Conservation (phyloP, 2,113 vertebrate genomes). For the Pelobates fuscus region DNA sequence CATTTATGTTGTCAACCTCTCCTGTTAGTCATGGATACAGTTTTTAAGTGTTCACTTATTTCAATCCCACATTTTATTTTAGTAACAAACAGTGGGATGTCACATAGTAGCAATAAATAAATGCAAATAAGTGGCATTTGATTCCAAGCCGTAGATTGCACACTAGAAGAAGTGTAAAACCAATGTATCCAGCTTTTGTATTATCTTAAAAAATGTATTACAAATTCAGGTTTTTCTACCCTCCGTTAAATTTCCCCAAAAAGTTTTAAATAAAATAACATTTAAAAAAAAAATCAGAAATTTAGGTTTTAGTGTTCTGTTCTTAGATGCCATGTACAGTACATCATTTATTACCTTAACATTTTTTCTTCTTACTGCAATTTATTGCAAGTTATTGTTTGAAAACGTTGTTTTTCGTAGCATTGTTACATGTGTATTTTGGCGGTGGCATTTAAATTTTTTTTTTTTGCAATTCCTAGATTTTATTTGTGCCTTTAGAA, state of each 20-base stretch:
- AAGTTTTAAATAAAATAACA: background rate
- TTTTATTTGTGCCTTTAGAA: background rate
- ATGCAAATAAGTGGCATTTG: background rate
- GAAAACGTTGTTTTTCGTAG: constrained; percentile 13
- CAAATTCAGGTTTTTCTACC: background rate
- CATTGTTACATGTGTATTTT: constrained; percentile 39
- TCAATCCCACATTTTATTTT: background rate
- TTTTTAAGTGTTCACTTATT: background rate
- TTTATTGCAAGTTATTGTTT: constrained; percentile 2
- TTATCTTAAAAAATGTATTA: background rate
- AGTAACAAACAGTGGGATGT: background rate
- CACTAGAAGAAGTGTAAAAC: background rate
- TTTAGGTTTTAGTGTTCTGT: background rate
- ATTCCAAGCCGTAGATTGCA: background rate
- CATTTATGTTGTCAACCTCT: background rate
- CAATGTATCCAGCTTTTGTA: constrained; percentile 11
- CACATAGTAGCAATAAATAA: constrained; percentile 18
- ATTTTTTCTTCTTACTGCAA: constrained; percentile 10
- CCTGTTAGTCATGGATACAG: background rate
- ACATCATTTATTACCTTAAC: background rate
- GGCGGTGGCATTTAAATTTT: constrained; percentile 9
- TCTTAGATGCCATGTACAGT: background rate
- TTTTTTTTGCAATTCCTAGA: background rate
- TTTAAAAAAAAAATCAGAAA: background rate
- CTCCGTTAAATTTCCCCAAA: no score